phyloP scores from a whole-genome alignment of 2,113 vertebrate species.

The Lichenostomus cassidix region DNA sequence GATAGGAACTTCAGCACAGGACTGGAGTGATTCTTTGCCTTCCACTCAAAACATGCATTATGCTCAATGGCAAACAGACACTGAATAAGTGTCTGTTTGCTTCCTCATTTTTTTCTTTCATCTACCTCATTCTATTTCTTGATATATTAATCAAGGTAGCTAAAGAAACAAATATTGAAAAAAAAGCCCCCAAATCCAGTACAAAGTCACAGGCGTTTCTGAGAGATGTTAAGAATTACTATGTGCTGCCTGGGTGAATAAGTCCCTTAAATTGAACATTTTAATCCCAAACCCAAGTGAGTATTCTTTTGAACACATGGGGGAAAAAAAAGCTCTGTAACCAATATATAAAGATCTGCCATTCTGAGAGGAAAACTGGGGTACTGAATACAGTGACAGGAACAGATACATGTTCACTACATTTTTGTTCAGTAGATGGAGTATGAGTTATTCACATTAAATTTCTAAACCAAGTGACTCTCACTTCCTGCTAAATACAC shows the following conservation, averaged over 20 bases:
- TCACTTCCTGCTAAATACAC: neutral
- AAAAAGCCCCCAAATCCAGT: rapidly evolving
- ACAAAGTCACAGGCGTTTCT: neutral
- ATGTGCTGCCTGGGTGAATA: neutral
- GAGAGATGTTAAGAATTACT: neutral
- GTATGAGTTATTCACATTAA: neutral
- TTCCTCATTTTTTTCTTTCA: neutral
- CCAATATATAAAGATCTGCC: neutral
- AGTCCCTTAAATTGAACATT: neutral
- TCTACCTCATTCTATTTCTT: neutral
- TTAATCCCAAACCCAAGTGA: neutral
- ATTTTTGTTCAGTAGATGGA: neutral
- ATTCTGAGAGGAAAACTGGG: neutral
- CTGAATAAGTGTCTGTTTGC: neutral
- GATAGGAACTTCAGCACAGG: neutral
- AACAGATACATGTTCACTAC: neutral
- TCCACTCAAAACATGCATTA: neutral
- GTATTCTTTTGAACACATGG: neutral
- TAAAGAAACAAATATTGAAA: neutral
- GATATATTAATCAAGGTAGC: neutral
- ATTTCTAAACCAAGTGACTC: neutral
- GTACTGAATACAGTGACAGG: neutral
- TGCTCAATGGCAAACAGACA: neutral
- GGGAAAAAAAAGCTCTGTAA: rapidly evolving
- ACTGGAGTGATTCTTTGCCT: neutral